Conservation (phyloP, 2,888 invertebrate species). For the Phortica okadai region DNA sequence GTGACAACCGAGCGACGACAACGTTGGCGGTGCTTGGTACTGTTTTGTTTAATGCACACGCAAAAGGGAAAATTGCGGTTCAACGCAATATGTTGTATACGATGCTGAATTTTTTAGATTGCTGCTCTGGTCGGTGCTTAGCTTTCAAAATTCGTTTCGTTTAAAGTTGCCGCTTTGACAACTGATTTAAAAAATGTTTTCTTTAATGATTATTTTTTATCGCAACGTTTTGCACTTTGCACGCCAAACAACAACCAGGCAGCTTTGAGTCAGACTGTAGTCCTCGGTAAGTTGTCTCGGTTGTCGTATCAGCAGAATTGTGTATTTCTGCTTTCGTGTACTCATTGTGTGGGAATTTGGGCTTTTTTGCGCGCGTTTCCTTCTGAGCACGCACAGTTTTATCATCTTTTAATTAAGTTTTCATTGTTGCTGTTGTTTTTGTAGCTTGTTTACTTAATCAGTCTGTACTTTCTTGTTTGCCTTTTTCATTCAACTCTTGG, state of each 20-base stretch:
- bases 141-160: constrained; percentile 14
- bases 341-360: background rate
- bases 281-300: background rate
- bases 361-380: background rate
- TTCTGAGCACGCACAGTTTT: constrained; percentile 12
- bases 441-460: constrained; percentile 4
- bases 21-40: constrained; percentile 17
- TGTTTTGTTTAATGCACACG: background rate
- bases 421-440: constrained; percentile 5
- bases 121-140: background rate
- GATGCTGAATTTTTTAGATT: background rate
- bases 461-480: constrained; percentile 8
- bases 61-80: constrained; percentile 1
- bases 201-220: constrained; percentile 26
- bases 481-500: background rate
- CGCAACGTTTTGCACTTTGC: constrained; percentile 20
- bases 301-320: constrained; percentile 8
- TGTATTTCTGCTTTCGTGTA: constrained; percentile 11
- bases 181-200: constrained; percentile 14
- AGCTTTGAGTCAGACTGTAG: constrained; percentile 10
- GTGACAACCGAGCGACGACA: background rate
- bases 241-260: background rate
- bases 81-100: background rate
- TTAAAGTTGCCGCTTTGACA: constrained; percentile 25
- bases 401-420: constrained; percentile 32